Conservation (phyloP, 2,113 vertebrate species). For the Cavia aperea region DNA sequence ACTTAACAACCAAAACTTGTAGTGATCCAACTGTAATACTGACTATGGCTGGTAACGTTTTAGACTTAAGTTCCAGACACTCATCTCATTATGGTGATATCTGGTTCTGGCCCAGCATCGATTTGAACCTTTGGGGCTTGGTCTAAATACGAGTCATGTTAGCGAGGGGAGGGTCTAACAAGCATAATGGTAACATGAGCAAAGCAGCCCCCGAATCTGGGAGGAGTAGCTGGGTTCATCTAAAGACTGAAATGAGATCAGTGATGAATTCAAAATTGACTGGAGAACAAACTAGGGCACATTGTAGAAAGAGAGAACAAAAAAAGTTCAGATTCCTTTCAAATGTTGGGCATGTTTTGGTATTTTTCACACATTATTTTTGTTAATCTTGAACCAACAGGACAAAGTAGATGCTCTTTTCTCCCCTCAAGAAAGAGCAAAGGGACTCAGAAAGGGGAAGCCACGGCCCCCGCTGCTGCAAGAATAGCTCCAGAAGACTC, state of each 20-base stretch:
- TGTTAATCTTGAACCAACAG: not conserved
- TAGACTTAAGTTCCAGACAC: not conserved
- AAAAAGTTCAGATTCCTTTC: not conserved
- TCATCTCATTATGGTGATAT: not conserved
- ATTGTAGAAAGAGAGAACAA: not conserved
- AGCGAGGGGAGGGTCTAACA: not conserved
- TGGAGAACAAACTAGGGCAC: not conserved
- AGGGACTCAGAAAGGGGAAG: not conserved
- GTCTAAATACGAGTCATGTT: not conserved
- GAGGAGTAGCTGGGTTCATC: not conserved
- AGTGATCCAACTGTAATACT: not conserved
- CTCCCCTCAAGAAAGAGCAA: not conserved
- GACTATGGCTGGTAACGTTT: not conserved
- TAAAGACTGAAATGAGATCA: not conserved
- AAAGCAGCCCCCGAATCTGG: not conserved
- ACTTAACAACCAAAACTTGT: not conserved
- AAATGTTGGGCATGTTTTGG: not conserved
- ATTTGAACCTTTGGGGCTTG: slow-evolving; percentile 1
- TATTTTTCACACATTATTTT: not conserved
- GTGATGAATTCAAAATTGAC: not conserved
- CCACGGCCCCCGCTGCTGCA: not conserved
- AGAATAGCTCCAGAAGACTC: not conserved
- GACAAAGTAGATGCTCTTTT: not conserved
- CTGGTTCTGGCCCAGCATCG: not conserved
- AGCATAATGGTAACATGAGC: not conserved